Base-by-base conservation (phyloP, 2,888 invertebrate species). In the Fissipunctia ypsillon region DNA sequence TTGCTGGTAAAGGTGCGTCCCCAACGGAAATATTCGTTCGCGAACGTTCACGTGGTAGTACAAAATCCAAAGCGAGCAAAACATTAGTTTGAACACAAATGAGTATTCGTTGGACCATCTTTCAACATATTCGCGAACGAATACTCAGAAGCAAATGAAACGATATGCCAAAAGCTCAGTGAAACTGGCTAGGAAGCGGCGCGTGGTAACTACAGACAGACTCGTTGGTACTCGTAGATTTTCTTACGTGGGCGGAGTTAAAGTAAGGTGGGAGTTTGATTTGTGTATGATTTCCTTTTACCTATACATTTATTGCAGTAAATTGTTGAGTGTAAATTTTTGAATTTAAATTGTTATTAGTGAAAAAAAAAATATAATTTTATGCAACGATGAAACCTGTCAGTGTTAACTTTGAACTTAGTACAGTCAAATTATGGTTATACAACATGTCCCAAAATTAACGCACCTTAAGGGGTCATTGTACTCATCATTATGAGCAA, bases 231-330 rank as follows among this genome's bases (percentile, higher is more conserved):
- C 31, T 60, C 41, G 41, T 28, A 65, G 74, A 54, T 80, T 77
- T 77, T 74, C 77, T 63, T 67, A 73, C 69, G 79, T 59, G 48
- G 81, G 78, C 79, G 76, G 76, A 76, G 86, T 67, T 60, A 74
- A 77, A 22, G 60, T 19, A 50, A 19, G 31, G 68, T 63, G 70
- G 73, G 69, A 80, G 84, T 59, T 22, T 64, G 78, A 78, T 82
- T 82, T 82, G 69, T 77, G 35, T 38, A 43, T 16, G 25, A 54
- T 80, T 77, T 80, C 64, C 80, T 54, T 48, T 43, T 73, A 63
- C 38, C 35, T 60, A 22, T 48, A 14, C 16, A 41, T n/a, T 41
- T 45, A 25, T n/a, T 38, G 16, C n/a, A 57, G 73, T n/a, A 63
- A 80, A 52, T 78, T 54, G 61, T 35, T 45, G 31, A 38, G 74